These are phyloP conservation scores for Lepidochitona cinerea DNA, from an alignment of 2,888 invertebrate genomes.

Conservation along the genomic window DNA sequence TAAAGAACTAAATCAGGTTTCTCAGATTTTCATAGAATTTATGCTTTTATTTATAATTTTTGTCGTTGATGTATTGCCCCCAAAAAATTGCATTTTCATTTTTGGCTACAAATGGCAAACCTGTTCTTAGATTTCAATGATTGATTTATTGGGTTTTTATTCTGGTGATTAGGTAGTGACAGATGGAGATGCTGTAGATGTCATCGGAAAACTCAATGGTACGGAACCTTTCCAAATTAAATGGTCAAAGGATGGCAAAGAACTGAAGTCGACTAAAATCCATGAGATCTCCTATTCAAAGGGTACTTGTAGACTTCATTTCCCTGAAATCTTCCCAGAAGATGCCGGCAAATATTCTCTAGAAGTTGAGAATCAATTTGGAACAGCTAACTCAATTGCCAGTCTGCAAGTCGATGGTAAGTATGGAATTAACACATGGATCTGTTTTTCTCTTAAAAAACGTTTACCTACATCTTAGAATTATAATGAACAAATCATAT, in stretches of 20 bases:
- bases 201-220: constrained; percentile 62
- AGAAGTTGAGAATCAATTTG: constrained; percentile 72
- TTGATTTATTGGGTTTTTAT: no score
- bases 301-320: constrained; percentile 77
- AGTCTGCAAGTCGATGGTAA: constrained; percentile 64
- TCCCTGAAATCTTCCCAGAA: constrained; percentile 82
- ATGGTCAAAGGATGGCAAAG: constrained; percentile 75
- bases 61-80: no score
- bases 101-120: no score
- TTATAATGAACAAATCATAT: no score
- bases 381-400: constrained; percentile 52
- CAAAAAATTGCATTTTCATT: no score
- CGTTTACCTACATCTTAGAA: no score
- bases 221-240: constrained; percentile 61
- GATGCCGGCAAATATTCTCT: constrained; percentile 87
- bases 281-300: constrained; percentile 77
- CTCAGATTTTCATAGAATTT: no score
- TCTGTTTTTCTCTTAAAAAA: no score
- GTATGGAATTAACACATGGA: no score
- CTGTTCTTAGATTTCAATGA: no score
- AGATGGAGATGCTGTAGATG: constrained; percentile 61
- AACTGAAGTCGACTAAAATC: constrained; percentile 84
- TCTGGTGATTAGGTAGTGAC: constrained; percentile 60
- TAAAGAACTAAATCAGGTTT: no score
- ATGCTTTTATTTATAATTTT: no score